Evolutionary conservation across 2,113 vertebrate genomes (phyloP), one percentile per base, ranked within the genome.

Genomic region (Nipponia nippon): DNA sequence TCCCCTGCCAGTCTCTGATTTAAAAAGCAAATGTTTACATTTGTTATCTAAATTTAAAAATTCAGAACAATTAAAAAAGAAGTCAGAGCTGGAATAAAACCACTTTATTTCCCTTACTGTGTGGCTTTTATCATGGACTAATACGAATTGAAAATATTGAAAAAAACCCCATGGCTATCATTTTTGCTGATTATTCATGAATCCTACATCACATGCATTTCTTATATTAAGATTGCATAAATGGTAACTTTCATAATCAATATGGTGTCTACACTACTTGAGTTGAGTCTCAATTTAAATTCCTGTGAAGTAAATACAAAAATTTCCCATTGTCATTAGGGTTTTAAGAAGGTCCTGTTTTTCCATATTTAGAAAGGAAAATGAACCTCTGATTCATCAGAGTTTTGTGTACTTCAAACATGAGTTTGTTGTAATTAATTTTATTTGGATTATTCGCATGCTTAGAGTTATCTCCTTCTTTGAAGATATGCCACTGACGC

Each of bases 121-220:
- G 3, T 46, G 16, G 6, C 6, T 81, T 73, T 87, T 75, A 19
- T 40, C 2, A 38, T n/a, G 10, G 25, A n/a, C 3, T 21, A 78
- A 22, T 30, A 34, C 1, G 0, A n/a, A 40, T 4, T 46, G 13
- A 84, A 83, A 93, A 61, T 32, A 36, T 0, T 21, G 30, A 79
- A 87, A 61, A 66, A 32, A 22, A 0, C 1, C 3, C 4, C 4
- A 36, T 2, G 0, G 9, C 6, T 40, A 0, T 40, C 0, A 19
- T 66, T 88, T 80, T 71, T 66, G 6, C 7, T 66, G 11, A 36
- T 47, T 10, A 5, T 58, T 87, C 44, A 23, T 30, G 53, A 76
- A 63, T 56, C 9, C 3, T 61, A 8, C 8, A 25, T 63, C 23
- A 36, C 7, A 18, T 30, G 2, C 2, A 40, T 52, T 47, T 44